Conservation (phyloP, 2,113 vertebrate genomes). For the Pterophyllum scalare region DNA sequence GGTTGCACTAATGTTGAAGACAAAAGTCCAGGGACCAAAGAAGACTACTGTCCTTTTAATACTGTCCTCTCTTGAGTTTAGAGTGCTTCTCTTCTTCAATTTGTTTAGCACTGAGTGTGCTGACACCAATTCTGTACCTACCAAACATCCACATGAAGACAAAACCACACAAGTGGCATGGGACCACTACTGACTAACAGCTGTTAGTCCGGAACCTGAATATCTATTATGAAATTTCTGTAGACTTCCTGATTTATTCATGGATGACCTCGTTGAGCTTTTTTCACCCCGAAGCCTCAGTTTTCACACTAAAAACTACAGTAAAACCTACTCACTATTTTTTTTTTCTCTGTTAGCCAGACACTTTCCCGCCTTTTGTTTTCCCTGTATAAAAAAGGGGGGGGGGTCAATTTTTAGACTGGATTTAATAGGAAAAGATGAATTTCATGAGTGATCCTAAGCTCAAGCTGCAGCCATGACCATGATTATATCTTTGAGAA, state of each 20-base stretch:
- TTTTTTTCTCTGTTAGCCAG: background rate
- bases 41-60: conserved; percentile 17
- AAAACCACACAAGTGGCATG: conserved; percentile 1
- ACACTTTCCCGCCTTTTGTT: background rate
- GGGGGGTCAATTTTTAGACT: background rate
- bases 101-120: conserved; percentile 34
- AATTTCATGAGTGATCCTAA: background rate
- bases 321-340: background rate
- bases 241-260: conserved; percentile 64
- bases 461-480: background rate
- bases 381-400: background rate
- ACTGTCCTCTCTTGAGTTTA: conserved; percentile 29
- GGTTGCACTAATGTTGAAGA: conserved; percentile 37
- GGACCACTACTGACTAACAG: conserved; percentile 8
- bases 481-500: background rate
- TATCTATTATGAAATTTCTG: conserved; percentile 4
- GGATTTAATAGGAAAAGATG: background rate
- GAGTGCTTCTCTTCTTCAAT: conserved; percentile 26
- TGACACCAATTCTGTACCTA: background rate
- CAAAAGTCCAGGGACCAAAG: conserved; percentile 40
- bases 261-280: conserved; percentile 25
- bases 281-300: conserved; percentile 25
- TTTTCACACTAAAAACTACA: conserved; percentile 5
- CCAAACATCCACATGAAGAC: background rate
- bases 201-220: conserved; percentile 12